A percentile compares a stretch with the other conserved stretches of the same genome.
Conservation (phyloP, 1,140 invertebrate genomes). For the Geopemphigus sp. region DNA sequence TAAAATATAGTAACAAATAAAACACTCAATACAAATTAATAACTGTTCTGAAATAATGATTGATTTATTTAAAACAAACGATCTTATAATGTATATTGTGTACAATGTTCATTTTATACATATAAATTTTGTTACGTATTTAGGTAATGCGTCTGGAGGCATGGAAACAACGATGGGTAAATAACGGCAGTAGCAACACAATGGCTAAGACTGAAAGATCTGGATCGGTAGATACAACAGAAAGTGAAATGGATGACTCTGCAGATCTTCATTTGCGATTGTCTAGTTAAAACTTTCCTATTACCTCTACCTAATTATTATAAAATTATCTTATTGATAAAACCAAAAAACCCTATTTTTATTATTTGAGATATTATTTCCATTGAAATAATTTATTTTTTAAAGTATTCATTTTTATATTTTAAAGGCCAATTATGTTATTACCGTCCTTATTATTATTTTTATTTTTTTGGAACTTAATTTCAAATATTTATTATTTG, state of each 20-base stretch:
- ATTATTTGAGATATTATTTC: conserved; percentile 1
- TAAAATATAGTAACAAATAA: too few relatives aligned
- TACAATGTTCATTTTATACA: not conserved
- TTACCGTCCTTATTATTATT: conserved; percentile 31
- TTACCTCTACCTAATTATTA: not conserved
- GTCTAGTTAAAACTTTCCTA: conserved; percentile 29
- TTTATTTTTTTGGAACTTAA: conserved; percentile 1
- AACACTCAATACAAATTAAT: too few relatives aligned
- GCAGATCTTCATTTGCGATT: conserved; percentile 51
- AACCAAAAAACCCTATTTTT: not conserved
- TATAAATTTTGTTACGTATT: conserved; percentile 57
- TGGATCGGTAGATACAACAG: conserved; percentile 58
- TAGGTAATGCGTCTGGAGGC: conserved; percentile 63
- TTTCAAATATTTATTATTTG: conserved; percentile 29
- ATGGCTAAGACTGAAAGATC: conserved; percentile 52
- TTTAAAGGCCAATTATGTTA: conserved; percentile 22
- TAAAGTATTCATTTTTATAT: conserved; percentile 19
- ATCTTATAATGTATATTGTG: too few relatives aligned
- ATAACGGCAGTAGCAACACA: conserved; percentile 51
- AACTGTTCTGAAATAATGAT: too few relatives aligned
- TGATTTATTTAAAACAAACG: too few relatives aligned
- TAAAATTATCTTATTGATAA: conserved; percentile 5
- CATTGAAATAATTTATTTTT: conserved; percentile 1
- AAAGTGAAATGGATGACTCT: conserved; percentile 60
- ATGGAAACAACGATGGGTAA: conserved; percentile 59